These are phyloP conservation scores for Calliphora vicina DNA, from an alignment of 1,140 invertebrate genomes.

Conservation along the genomic window DNA sequence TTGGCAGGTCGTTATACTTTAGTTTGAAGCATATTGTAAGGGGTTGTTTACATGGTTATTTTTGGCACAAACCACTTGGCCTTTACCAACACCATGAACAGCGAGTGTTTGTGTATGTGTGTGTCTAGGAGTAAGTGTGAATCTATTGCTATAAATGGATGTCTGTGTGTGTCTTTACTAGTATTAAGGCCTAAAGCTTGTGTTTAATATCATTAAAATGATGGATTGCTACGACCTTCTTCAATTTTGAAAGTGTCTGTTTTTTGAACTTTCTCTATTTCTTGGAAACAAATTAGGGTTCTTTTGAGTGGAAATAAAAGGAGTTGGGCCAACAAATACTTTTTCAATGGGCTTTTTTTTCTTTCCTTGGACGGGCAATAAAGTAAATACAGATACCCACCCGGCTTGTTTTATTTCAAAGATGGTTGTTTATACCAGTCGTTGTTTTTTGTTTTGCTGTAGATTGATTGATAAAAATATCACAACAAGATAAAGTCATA, in stretches of 20 bases:
- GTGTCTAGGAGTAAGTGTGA: not conserved
- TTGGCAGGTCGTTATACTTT: constrained; percentile 31
- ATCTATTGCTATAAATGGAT: no score
- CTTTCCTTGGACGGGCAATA: not conserved
- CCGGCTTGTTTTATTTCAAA: not conserved
- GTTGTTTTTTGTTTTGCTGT: not conserved
- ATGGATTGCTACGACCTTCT: constrained; percentile 38
- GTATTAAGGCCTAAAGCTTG: constrained; percentile 11
- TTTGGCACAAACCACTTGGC: constrained; percentile 23
- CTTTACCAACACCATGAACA: not conserved
- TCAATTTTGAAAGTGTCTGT: constrained; percentile 33
- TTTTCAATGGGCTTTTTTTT: not conserved
- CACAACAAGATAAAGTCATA: constrained; percentile 35
- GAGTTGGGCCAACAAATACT: not conserved
- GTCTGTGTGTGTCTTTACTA: not conserved
- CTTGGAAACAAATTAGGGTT: constrained; percentile 28
- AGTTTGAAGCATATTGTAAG: constrained; percentile 17
- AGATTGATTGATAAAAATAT: constrained; percentile 35
- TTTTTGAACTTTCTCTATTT: constrained; percentile 15
- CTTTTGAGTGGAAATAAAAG: not conserved
- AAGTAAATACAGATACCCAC: not conserved
- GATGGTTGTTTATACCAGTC: not conserved
- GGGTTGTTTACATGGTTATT: constrained; percentile 28
- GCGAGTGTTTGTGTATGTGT: not conserved
- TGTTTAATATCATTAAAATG: constrained; percentile 36